phyloP scores from a whole-genome alignment of 2,113 vertebrate genomes.

The Apodemus speciosus region DNA sequence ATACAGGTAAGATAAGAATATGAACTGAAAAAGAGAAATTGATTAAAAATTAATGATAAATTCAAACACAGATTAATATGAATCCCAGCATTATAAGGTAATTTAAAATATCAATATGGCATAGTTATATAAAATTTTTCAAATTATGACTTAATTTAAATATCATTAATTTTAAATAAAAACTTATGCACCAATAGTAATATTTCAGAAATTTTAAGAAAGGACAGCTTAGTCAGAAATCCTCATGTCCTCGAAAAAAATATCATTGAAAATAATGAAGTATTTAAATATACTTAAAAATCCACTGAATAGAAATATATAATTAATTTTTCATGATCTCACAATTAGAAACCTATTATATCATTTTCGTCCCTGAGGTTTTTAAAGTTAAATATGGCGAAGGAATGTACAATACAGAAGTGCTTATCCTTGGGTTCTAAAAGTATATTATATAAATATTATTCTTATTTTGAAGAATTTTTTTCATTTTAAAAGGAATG shows the following conservation, averaged over 20 bases:
- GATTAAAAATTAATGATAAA: background rate
- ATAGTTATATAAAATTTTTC: background rate
- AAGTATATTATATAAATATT: background rate
- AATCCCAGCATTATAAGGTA: background rate
- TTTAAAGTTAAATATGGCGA: background rate
- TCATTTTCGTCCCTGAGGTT: background rate
- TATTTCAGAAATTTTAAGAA: background rate
- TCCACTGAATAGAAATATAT: background rate
- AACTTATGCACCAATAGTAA: background rate
- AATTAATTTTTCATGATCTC: background rate
- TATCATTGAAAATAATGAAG: background rate
- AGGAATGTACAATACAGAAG: background rate
- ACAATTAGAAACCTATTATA: background rate
- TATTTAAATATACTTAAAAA: background rate
- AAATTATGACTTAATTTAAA: too few species aligned
- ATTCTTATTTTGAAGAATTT: background rate
- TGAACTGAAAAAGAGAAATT: background rate
- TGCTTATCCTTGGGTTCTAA: background rate
- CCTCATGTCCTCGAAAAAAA: background rate
- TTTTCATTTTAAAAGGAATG: background rate
- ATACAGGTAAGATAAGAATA: background rate
- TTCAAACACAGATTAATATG: background rate
- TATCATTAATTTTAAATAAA: too few species aligned
- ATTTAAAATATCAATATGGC: background rate
- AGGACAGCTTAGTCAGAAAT: background rate